A percentile compares a stretch with the other conserved stretches of the same genome.
phyloP scores from a whole-genome alignment of 2,888 invertebrate species.

The Dicranocentrus wangi region DNA sequence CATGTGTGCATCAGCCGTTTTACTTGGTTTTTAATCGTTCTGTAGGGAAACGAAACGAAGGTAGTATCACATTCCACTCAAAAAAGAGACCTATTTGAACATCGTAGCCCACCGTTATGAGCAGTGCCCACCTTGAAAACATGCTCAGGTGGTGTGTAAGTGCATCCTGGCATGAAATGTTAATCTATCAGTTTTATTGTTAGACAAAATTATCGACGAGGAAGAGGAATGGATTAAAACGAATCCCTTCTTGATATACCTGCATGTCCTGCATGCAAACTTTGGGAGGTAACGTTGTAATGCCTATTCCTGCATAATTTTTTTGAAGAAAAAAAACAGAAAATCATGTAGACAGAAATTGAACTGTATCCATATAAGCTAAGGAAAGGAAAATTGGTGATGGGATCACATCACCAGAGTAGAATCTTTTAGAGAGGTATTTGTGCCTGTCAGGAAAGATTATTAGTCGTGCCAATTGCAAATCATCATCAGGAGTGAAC shows the following conservation, averaged over 20 bases:
- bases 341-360: conserved; percentile 36
- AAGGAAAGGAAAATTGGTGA: conserved; percentile 31
- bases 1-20: too few relatives aligned
- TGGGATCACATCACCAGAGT: conserved; percentile 24
- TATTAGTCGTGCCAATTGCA: conserved; percentile 65
- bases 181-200: conserved; percentile 64
- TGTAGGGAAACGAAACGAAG: too few relatives aligned
- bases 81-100: conserved; percentile 22
- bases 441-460: conserved; percentile 60
- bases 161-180: conserved; percentile 55
- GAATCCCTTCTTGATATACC: background rate
- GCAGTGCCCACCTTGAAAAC: conserved; percentile 46
- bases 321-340: conserved; percentile 30
- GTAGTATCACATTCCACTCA: conserved; percentile 4
- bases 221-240: conserved; percentile 33
- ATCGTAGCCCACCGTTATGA: conserved; percentile 43
- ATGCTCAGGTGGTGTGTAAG: conserved; percentile 17
- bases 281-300: conserved; percentile 49
- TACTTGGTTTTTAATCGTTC: conserved; percentile 24
- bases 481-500: conserved; percentile 60
- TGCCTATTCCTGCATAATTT: conserved; percentile 15
- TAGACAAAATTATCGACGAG: conserved; percentile 57
- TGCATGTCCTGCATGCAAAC: conserved; percentile 59
- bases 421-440: too few relatives aligned
- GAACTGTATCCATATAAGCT: conserved; percentile 59